Base-by-base conservation (phyloP, 1,140 invertebrate genomes). In the Bombus superbus region DNA sequence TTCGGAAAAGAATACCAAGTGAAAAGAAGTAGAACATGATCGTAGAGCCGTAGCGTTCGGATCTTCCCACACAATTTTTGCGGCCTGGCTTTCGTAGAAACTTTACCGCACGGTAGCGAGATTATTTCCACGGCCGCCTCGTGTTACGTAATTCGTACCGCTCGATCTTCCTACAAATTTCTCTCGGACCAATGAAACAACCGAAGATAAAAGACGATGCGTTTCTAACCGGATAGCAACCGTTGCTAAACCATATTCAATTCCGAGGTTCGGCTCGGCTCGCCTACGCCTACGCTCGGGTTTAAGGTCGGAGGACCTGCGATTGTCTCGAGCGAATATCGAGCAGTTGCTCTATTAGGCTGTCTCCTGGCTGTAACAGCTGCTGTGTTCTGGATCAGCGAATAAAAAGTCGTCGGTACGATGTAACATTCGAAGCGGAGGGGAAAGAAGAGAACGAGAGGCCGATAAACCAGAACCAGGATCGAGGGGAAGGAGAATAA, bases 331-430 rank as follows among this genome's bases (percentile, higher is more conserved):
- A 25, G 40, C 64, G 87, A 90, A 90, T 90, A 90, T 91, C 87
- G 89, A 88, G 35, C 87, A 84, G 81, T 86, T 69, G 77, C 69
- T 83, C 72, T 79, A 83, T 88, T 86, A 40, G 57, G 73, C 44
- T 32, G 22, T 64, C 59, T 64, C 3, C 83, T 69, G 47, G 59
- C 4, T 72, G 89, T 83, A 90, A 85, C 90, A 90, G 89, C 90
- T 90, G 90, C 86, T 73, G 81, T 84, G 84, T 90, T 88, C 84
- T 79, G 83, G 84, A 90, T 90, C 83, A 75, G 28, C 86, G 86
- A 90, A 88, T 88, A 90, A 88, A 87, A 90, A 76, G 89, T 44
- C 75, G 82, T 35, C 64, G 57, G 62, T 71, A 62, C 59, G 78
- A 38, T 85, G 57, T 64, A 80, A 80, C 64, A 25, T 80, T 1